phyloP scores from a whole-genome alignment of 2,797 vertebrate genomes.

The Leptatherina wallacei region DNA sequence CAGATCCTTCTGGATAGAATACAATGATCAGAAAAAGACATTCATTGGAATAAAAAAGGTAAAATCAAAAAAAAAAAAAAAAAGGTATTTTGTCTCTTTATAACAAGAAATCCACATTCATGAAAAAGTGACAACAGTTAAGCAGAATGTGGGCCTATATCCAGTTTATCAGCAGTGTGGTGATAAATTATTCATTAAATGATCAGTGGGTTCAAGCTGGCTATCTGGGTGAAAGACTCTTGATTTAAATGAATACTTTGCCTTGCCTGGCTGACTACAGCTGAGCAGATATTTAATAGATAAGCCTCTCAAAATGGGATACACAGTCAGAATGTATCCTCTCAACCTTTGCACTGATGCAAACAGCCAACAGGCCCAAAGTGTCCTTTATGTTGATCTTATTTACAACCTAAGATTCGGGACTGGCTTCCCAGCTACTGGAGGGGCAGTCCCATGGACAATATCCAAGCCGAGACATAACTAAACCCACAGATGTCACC shows the following conservation, averaged over 20 bases:
- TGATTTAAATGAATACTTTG: conserved; percentile 28
- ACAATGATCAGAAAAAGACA: conserved; percentile 4
- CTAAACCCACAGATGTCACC: conserved; percentile 47
- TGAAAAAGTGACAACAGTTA: background rate
- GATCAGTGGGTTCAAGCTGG: conserved; percentile 33
- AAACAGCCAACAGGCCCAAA: conserved; percentile 41
- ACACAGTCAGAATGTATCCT: conserved; percentile 32
- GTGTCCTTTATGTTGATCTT: conserved; percentile 43
- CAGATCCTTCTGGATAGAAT: conserved; percentile 2
- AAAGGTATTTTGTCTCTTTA: background rate
- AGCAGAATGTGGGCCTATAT: conserved; percentile 1
- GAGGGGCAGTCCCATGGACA: conserved; percentile 48
- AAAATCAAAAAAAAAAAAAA: too few species aligned
- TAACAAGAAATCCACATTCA: background rate
- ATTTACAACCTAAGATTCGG: conserved; percentile 9
- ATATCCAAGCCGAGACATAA: conserved; percentile 25
- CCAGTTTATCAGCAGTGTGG: conserved; percentile 24
- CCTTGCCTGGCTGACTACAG: background rate
- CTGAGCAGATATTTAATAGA: background rate
- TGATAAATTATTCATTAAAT: conserved; percentile 48
- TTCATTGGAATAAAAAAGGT: background rate
- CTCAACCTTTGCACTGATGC: conserved; percentile 46
- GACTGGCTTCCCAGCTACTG: too few species aligned
- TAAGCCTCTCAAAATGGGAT: conserved; percentile 41
- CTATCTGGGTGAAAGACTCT: conserved; percentile 23